Evolutionary conservation across 2,113 vertebrate genomes (phyloP).

Genomic region (Tachycineta bicolor): DNA sequence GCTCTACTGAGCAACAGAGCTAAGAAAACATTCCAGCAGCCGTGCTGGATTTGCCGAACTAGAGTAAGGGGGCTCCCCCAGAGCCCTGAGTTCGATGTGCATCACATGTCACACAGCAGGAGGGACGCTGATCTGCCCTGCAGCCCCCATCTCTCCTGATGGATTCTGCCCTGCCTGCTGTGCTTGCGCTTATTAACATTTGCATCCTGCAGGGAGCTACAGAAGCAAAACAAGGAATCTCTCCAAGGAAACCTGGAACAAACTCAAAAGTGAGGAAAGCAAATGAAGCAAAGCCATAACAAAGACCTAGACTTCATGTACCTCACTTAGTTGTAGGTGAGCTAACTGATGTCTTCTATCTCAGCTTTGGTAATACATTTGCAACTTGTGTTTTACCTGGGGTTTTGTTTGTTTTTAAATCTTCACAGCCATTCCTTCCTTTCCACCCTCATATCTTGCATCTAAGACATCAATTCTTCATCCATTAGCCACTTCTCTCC

Average conservation of each 20-base stretch:
- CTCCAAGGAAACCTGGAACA: background rate
- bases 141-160: background rate
- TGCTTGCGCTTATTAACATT: background rate
- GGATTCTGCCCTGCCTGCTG: background rate
- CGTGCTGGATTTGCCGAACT: background rate
- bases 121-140: background rate
- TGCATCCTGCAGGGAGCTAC: slow-evolving; percentile 20
- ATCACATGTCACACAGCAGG: background rate
- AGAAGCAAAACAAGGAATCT: slow-evolving; percentile 14
- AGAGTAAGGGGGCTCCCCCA: background rate
- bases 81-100: background rate
- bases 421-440: background rate
- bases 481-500: background rate
- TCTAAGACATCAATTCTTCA: background rate
- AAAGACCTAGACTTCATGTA: background rate
- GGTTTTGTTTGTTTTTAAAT: background rate
- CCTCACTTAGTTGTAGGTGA: background rate
- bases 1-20: background rate
- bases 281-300: background rate
- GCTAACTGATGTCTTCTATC: background rate
- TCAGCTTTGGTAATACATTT: background rate
- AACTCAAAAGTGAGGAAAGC: background rate
- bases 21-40: background rate
- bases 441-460: background rate
- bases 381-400: background rate